A percentile compares a stretch with the other conserved stretches of the same genome.
These are phyloP conservation scores for Diarsia mendica DNA, from an alignment of 2,888 invertebrate species.

Conservation along the genomic window DNA sequence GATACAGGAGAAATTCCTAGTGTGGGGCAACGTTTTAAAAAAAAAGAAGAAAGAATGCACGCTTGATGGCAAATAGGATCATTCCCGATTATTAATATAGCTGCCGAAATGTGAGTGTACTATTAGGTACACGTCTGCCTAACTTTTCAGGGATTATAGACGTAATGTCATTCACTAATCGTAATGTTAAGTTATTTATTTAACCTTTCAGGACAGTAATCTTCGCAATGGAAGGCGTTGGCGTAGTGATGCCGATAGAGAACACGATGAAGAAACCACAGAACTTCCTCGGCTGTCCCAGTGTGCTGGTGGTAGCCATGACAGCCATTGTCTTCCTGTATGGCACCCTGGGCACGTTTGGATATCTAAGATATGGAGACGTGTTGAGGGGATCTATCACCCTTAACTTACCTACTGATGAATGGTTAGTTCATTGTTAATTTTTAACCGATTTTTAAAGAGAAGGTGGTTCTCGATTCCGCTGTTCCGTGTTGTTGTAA, in stretches of 20 bases:
- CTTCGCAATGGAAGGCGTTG: constrained; percentile 99
- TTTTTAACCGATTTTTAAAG: too few species aligned
- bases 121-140: not conserved
- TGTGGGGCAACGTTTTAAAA: too few species aligned
- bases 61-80: too few species aligned
- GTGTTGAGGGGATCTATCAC: constrained; percentile 94
- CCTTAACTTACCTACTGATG: constrained; percentile 93
- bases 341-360: constrained; percentile 95
- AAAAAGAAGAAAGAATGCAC: too few species aligned
- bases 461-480: too few species aligned
- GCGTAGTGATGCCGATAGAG: constrained; percentile 97
- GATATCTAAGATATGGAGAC: constrained; percentile 96
- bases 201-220: constrained; percentile 94
- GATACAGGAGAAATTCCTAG: too few species aligned
- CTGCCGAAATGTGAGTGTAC: not conserved
- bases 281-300: constrained; percentile 94
- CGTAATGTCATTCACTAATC: not conserved
- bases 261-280: constrained; percentile 96
- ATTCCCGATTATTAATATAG: not conserved
- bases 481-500: too few species aligned
- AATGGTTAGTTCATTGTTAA: constrained; percentile 89
- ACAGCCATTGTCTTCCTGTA: constrained; percentile 94
- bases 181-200: not conserved
- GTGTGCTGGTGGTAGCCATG: constrained; percentile 97
- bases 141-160: not conserved